phyloP scores from a whole-genome alignment of 1,140 invertebrate genomes.

The Mactra quadrangularis region DNA sequence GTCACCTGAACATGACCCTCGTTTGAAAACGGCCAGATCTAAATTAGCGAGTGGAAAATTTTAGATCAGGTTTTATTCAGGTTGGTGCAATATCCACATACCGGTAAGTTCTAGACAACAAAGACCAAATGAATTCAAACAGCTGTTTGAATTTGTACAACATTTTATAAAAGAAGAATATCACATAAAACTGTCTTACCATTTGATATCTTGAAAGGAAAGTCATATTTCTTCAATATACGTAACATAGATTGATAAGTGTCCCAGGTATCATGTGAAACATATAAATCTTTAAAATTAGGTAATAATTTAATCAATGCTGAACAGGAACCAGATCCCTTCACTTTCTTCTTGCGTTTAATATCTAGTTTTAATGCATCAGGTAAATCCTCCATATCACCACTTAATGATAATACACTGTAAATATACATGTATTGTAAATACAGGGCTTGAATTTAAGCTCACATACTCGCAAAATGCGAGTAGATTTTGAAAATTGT shows the following conservation, averaged over 20 bases:
- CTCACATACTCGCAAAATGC: neutral
- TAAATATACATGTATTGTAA: slow-evolving; percentile 14
- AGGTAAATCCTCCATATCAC: slow-evolving; percentile 91
- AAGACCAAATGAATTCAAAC: too few species aligned
- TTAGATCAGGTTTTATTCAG: too few species aligned
- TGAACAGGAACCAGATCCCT: slow-evolving; percentile 85
- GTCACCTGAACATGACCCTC: too few species aligned
- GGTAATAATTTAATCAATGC: slow-evolving; percentile 87
- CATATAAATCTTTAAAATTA: slow-evolving; percentile 85
- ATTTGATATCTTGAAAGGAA: slow-evolving; percentile 89
- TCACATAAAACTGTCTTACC: too few species aligned
- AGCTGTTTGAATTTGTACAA: too few species aligned
- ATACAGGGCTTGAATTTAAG: too few species aligned
- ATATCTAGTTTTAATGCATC: slow-evolving; percentile 80
- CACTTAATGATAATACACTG: slow-evolving; percentile 86
- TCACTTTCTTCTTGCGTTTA: slow-evolving; percentile 66
- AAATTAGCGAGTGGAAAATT: too few species aligned
- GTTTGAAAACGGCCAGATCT: too few species aligned
- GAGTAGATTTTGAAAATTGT: too few species aligned
- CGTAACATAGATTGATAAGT: slow-evolving; percentile 94
- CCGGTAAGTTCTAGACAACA: too few species aligned
- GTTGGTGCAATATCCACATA: too few species aligned
- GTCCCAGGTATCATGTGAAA: slow-evolving; percentile 89
- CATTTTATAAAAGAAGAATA: too few species aligned
- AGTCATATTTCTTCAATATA: slow-evolving; percentile 94